Evolutionary conservation across 2,113 vertebrate species (phyloP), one percentile per base, ranked within the genome.

Genomic region (Glareola pratincola): DNA sequence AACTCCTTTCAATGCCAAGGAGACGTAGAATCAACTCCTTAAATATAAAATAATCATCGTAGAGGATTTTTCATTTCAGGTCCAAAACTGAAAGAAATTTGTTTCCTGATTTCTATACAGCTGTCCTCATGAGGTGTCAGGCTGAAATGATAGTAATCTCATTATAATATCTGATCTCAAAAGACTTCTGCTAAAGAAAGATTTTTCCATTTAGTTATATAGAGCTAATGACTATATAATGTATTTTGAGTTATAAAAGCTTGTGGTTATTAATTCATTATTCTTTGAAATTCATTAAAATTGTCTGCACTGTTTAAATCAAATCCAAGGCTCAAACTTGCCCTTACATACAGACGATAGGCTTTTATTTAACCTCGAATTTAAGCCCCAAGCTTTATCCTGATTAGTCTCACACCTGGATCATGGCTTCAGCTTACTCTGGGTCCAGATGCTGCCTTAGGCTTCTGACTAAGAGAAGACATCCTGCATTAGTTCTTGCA

Each of bases 211-310:
- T 95, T 97, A 87, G 79, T 94, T 91, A 78, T 68, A 91, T 86
- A 93, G 95, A 95, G 64, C 89, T 96, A 96, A 96, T 94, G 94
- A 95, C 95, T 96, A 34, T 88, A 96, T 96, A 93, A 97, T 90
- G 74, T 95, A 94, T 95, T 96, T 94, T 0, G 1, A 85, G 92
- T 95, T 94, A 94, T 37, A 96, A 96, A 95, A 95, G 84, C 96
- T 92, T 94, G 89, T 88, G 80, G 83, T 95, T 97, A 94, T 94
- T 96, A 94, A 92, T 97, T 94, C 80, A 94, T 94, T 96, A 89
- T 97, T 95, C 89, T 91, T 82, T 96, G 91, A 95, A 97, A 95
- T 89, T 89, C 80, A 95, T 97, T 92, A 91, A 75, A 94, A 76
- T 87, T 88, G 45, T 79, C 81, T 91, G 53, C 37, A 12, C 92